Conservation (phyloP, 2,797 vertebrate genomes). For the Holocentrus rufus region DNA sequence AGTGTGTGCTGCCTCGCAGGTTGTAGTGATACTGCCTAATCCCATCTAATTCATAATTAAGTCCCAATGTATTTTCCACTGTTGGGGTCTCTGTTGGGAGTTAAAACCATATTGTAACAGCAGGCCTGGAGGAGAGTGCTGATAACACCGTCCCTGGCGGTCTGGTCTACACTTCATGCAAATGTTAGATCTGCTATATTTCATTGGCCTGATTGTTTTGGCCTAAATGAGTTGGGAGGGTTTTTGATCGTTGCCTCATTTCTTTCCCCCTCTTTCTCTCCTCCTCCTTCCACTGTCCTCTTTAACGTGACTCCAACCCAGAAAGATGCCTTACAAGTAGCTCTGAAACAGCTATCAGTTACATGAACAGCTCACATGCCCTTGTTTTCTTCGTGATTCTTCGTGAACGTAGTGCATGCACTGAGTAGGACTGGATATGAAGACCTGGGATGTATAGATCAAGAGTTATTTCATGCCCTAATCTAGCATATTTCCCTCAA, state of each 20-base stretch:
- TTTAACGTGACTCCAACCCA: conserved; percentile 51
- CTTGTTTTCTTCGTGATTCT: conserved; percentile 42
- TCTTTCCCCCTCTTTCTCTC: conserved; percentile 20
- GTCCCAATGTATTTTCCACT: conserved; percentile 38
- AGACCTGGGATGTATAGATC: neutral
- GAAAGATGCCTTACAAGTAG: conserved; percentile 47
- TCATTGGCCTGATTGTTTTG: conserved; percentile 67
- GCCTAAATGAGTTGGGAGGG: conserved; percentile 61
- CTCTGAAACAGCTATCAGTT: conserved; percentile 33
- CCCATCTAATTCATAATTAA: conserved; percentile 47
- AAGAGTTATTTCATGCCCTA: neutral
- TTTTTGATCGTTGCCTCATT: conserved; percentile 30
- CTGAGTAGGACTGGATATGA: neutral
- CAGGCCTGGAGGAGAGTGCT: conserved; percentile 60
- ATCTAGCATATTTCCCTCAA: neutral
- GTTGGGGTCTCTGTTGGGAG: conserved; percentile 57
- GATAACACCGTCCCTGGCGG: conserved; percentile 61
- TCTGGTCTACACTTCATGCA: conserved; percentile 22
- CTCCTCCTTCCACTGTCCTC: conserved; percentile 45
- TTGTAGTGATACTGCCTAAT: conserved; percentile 15
- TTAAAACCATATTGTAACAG: conserved; percentile 48
- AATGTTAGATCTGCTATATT: conserved; percentile 44
- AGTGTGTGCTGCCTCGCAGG: conserved; percentile 14
- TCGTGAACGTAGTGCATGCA: neutral
- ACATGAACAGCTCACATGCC: conserved; percentile 40